Base-by-base conservation (phyloP, 1,140 invertebrate species). In the Trachymyrmex septentrionalis region DNA sequence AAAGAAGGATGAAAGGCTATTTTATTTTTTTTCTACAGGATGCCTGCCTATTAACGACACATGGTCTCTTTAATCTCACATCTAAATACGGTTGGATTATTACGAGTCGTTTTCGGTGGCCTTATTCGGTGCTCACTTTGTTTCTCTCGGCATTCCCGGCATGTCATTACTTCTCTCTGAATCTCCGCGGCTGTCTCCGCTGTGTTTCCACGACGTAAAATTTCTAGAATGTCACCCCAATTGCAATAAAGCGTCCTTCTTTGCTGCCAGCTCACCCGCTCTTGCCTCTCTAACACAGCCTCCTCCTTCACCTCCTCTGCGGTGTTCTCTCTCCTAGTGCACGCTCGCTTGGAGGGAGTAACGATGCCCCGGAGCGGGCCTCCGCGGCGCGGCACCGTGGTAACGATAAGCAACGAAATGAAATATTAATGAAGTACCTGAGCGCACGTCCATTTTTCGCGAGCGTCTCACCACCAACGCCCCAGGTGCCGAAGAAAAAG, bases 321-420 rank as follows among this genome's bases (percentile, higher is more conserved):
- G 69, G 55, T 48, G 67, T 59, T 61, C 61, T 85, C 67, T 80
- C 66, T 69, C 44, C 84, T 57, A 34, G 61, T 75, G 92, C 89
- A 90, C 92, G 89, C 90, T 90, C 77, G 91, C 92, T 92, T 85
- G 92, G 92, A 92, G 93, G 90, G 92, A 93, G 94, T 95, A 95
- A 95, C 95, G 94, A 95, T 94, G 94, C 95, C 95, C 92, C 27
- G 64, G n/a, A 93, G 94, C 90, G 57, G 59, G 87, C 89, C 90
- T 90, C 91, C 89, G 87, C 90, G 91, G 82, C 88, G 84, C 91
- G 86, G 93, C 92, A 92, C 85, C 88, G 92, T 92, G 93, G 92
- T 93, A 95, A 94, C 94, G 94, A 95, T 95, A 95, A 94, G 94
- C 94, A 95, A 93, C 94, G 92, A 95, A 95, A 95, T 95, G 95